phyloP scores from a whole-genome alignment of 2,797 vertebrate genomes.

The Ispidina lecontei region DNA sequence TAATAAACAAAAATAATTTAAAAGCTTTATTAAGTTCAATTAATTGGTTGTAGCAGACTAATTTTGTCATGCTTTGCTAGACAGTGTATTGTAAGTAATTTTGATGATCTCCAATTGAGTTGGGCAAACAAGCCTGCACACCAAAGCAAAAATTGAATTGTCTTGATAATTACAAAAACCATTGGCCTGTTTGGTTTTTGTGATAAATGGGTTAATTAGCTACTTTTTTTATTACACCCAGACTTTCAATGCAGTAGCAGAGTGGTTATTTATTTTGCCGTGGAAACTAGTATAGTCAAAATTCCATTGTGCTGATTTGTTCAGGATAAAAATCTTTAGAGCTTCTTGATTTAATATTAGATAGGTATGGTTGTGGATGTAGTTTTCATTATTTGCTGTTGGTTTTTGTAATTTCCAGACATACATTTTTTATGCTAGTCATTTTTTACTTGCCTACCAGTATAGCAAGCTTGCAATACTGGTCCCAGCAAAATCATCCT shows the following conservation, averaged over 20 bases:
- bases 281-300: slow-evolving; percentile 28
- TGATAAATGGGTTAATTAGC: slow-evolving; percentile 78
- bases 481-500: neutral
- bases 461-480: neutral
- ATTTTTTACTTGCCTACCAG: neutral
- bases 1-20: slow-evolving; percentile 78
- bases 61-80: slow-evolving; percentile 79
- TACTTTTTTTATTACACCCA: slow-evolving; percentile 60
- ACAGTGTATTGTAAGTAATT: slow-evolving; percentile 78
- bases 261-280: slow-evolving; percentile 67
- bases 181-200: slow-evolving; percentile 75
- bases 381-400: neutral
- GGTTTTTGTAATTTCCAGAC: neutral
- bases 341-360: neutral
- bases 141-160: slow-evolving; percentile 76
- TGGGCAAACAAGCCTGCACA: slow-evolving; percentile 68
- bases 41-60: slow-evolving; percentile 76
- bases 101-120: slow-evolving; percentile 75
- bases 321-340: slow-evolving; percentile 35
- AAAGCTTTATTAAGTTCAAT: slow-evolving; percentile 78
- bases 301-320: slow-evolving; percentile 27
- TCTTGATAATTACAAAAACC: slow-evolving; percentile 79
- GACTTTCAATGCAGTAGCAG: slow-evolving; percentile 7
- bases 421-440: neutral
- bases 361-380: neutral